Evolutionary conservation across 2,113 vertebrate species (phyloP), one percentile per base, ranked within the genome.

Genomic region (Cygnus buccinator): DNA sequence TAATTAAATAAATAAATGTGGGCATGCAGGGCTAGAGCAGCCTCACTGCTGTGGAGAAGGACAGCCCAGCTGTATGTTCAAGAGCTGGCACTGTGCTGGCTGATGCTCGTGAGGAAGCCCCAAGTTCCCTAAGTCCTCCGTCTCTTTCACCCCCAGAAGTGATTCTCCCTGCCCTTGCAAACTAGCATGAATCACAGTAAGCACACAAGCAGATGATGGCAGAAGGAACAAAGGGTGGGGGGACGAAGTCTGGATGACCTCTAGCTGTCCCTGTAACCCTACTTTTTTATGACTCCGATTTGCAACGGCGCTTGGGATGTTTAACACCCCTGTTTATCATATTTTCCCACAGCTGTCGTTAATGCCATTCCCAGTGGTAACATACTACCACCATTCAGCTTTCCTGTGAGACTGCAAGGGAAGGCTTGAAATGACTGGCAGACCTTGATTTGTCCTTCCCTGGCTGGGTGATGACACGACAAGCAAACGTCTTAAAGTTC

Each of bases 301-400:
- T 90, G 59, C 82, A 92, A 73, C 29, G 23, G 59, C 41, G 44
- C 61, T 71, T 77, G n/a, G 7, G 50, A 52, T 55, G 67, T 72
- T 83, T 85, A 71, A 52, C 1, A 0, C 20, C n/a, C 22, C 75
- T 28, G n/a, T 59, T 75, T 37, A 46, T 48, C 62, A 0, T 50
- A 46, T 55, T 90, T 95, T 46, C 65, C 79, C n/a, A 54, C 33
- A 66, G 58, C 41, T 73, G 46, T 7, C 29, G 20, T n/a, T 83
- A 87, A 75, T 48, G 50, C 18, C 39, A 31, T 54, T 85, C 73
- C 63, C 61, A 74, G 39, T 26, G 61, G 35, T 65, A 72, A 59
- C 39, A 37, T 20, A 52, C 0, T 1, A 12, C n/a, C 1, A 3
- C 22, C 67, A 35, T 58, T 83, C n/a, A 1, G 2, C 39, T 46